A percentile compares a stretch with the other conserved stretches of the same genome.
phyloP scores from a whole-genome alignment of 2,113 vertebrate species.

The Rhineura floridana region DNA sequence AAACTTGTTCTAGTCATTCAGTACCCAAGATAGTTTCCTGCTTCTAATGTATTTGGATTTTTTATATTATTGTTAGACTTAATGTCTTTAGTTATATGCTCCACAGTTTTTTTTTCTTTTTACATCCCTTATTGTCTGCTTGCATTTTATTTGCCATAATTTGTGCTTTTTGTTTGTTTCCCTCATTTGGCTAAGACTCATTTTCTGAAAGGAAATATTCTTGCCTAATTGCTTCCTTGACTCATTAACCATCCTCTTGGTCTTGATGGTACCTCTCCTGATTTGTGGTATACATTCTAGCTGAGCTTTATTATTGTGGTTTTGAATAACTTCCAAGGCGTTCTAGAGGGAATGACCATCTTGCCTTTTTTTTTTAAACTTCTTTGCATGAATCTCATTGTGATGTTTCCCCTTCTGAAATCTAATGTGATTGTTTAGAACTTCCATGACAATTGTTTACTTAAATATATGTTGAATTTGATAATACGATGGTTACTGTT shows the following conservation, averaged over 20 bases:
- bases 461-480: background rate
- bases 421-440: background rate
- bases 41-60: background rate
- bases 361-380: too few relatives aligned
- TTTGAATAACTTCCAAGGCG: too few relatives aligned
- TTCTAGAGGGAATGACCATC: too few relatives aligned
- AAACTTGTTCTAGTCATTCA: too few relatives aligned
- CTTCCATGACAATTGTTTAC: background rate
- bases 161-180: background rate
- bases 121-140: background rate
- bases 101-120: background rate
- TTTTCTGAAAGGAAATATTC: too few relatives aligned
- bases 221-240: too few relatives aligned
- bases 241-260: too few relatives aligned
- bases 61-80: background rate
- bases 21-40: background rate
- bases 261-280: too few relatives aligned
- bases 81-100: background rate
- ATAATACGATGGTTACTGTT: too few relatives aligned
- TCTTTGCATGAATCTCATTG: background rate
- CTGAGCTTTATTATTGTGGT: too few relatives aligned
- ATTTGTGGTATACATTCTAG: too few relatives aligned
- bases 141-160: background rate
- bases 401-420: too few relatives aligned
- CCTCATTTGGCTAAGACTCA: background rate